Conservation (phyloP, 2,888 invertebrate species). For the Melanargia galathea region DNA sequence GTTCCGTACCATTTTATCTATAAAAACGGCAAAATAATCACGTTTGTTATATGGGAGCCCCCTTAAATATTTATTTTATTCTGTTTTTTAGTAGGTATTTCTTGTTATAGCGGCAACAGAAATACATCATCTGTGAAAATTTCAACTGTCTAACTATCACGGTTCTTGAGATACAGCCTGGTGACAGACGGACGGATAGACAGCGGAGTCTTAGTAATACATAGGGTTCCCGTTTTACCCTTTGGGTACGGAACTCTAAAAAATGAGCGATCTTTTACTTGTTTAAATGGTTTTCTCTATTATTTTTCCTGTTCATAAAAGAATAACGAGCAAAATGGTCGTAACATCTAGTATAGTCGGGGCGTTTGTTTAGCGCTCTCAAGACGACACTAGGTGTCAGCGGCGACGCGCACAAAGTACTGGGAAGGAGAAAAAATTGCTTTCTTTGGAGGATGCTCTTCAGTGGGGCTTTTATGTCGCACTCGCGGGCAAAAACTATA, state of each 20-base stretch:
- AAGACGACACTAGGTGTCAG: neutral
- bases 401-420: neutral
- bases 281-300: neutral
- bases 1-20: too few relatives aligned
- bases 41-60: too few relatives aligned
- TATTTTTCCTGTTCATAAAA: neutral
- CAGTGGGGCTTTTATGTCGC: neutral
- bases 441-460: conserved; percentile 18
- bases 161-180: too few relatives aligned
- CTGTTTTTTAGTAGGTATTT: neutral
- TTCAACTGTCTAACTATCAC: too few relatives aligned
- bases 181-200: too few relatives aligned
- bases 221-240: too few relatives aligned
- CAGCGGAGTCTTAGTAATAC: too few relatives aligned
- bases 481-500: neutral
- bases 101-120: neutral
- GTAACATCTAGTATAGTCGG: neutral
- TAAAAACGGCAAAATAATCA: too few relatives aligned
- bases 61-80: neutral
- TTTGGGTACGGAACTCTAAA: neutral
- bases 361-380: neutral
- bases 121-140: neutral
- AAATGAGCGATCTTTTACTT: neutral
- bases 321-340: conserved; percentile 3
- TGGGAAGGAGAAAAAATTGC: conserved; percentile 5